These are phyloP conservation scores for Neoarius graeffei DNA, from an alignment of 2,113 vertebrate species.

Conservation along the genomic window DNA sequence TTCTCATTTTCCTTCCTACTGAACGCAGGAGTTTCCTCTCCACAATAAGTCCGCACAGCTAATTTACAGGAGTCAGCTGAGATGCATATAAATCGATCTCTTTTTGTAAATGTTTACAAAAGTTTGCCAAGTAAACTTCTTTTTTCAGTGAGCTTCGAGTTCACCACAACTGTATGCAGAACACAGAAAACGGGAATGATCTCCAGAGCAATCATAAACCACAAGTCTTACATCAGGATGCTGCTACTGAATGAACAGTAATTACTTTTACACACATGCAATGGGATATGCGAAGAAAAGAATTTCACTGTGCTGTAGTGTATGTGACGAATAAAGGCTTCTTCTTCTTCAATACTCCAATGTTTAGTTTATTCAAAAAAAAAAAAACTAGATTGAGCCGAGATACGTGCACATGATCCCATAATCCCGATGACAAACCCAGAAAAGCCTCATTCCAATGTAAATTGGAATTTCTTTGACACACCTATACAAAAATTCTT, in stretches of 20 bases:
- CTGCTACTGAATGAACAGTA: too few species aligned
- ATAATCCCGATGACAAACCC: not conserved
- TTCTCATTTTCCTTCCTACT: not conserved
- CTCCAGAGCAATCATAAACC: not conserved
- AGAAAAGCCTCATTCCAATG: not conserved
- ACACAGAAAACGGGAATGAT: not conserved
- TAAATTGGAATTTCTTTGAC: not conserved
- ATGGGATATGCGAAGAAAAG: too few species aligned
- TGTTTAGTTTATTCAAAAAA: not conserved
- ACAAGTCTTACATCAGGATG: not conserved
- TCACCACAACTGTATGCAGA: slow-evolving; percentile 4
- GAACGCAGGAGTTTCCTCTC: not conserved
- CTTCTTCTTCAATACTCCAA: not conserved
- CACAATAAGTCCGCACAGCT: not conserved
- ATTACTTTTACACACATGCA: not conserved
- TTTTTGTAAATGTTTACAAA: not conserved
- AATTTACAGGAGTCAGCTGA: not conserved
- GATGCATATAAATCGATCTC: not conserved
- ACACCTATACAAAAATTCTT: not conserved
- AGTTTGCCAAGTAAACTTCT: not conserved
- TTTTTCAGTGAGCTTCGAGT: not conserved
- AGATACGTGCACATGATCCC: not conserved
- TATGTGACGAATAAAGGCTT: too few species aligned
- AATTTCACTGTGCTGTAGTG: too few species aligned
- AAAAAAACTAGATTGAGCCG: not conserved